A percentile compares a stretch with the other conserved stretches of the same genome.
Evolutionary conservation across 2,797 vertebrate species (phyloP).

Genomic region (Alcedo quadribrachys): DNA sequence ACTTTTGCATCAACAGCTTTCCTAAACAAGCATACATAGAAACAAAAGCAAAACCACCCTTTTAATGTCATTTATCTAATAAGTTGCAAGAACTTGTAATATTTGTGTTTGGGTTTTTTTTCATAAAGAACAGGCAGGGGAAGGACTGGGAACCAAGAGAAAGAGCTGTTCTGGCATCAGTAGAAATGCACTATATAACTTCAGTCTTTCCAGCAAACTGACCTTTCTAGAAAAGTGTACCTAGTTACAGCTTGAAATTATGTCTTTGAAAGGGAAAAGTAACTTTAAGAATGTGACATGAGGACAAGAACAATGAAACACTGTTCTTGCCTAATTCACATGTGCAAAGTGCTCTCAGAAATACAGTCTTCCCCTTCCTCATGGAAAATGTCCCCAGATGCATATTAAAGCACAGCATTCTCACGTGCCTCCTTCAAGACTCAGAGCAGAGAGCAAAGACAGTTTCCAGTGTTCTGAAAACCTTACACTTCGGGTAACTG

Average conservation of each 20-base stretch:
- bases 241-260: not conserved
- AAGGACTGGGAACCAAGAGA: not conserved
- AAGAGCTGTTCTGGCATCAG: not conserved
- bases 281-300: not conserved
- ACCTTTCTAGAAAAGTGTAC: not conserved
- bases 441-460: not conserved
- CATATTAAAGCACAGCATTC: not conserved
- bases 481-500: not conserved
- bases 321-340: not conserved
- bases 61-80: not conserved
- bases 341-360: not conserved
- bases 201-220: not conserved
- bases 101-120: not conserved
- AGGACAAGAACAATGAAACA: conserved; percentile 23
- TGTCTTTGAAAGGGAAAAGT: conserved; percentile 4
- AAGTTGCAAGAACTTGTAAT: not conserved
- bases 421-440: not conserved
- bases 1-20: not conserved
- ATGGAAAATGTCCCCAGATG: not conserved
- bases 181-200: not conserved
- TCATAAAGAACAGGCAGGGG: not conserved
- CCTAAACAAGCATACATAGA: not conserved
- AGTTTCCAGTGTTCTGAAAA: not conserved
- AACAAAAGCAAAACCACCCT: not conserved
- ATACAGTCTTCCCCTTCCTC: not conserved